Percentiles rank a stretch among this genome's conserved stretches.
phyloP scores from a whole-genome alignment of 2,888 invertebrate genomes.

The Nomada fabriciana region DNA sequence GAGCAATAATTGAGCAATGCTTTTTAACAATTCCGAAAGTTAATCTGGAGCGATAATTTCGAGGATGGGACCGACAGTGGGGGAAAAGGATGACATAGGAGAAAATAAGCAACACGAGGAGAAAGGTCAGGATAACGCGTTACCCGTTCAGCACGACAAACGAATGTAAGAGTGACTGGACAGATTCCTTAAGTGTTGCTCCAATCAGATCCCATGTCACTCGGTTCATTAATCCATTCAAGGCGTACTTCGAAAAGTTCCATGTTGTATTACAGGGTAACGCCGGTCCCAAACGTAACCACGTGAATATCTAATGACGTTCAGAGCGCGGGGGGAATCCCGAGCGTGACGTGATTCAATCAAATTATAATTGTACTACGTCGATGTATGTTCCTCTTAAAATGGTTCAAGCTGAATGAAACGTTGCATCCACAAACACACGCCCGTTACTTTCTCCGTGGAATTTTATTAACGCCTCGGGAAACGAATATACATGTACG shows the following conservation, averaged over 20 bases:
- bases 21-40: slow-evolving; percentile 34
- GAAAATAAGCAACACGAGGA: slow-evolving; percentile 39
- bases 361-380: slow-evolving; percentile 63
- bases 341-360: slow-evolving; percentile 67
- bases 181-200: slow-evolving; percentile 75
- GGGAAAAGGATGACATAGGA: slow-evolving; percentile 46
- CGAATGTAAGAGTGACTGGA: slow-evolving; percentile 74
- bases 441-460: slow-evolving; percentile 25
- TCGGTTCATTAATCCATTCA: slow-evolving; percentile 79
- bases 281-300: slow-evolving; percentile 61
- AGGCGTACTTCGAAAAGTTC: slow-evolving; percentile 63
- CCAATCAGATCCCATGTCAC: slow-evolving; percentile 81
- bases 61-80: slow-evolving; percentile 24
- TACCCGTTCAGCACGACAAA: slow-evolving; percentile 67
- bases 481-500: no score
- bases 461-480: slow-evolving; percentile 15
- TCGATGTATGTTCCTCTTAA: slow-evolving; percentile 45
- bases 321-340: slow-evolving; percentile 43
- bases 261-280: slow-evolving; percentile 66
- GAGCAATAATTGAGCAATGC: neutral
- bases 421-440: slow-evolving; percentile 37
- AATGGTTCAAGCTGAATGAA: slow-evolving; percentile 47
- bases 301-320: slow-evolving; percentile 66
- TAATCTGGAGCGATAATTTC: slow-evolving; percentile 40
- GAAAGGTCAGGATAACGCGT: slow-evolving; percentile 60